phyloP scores from a whole-genome alignment of 2,888 invertebrate species.

The Aelia acuminata region DNA sequence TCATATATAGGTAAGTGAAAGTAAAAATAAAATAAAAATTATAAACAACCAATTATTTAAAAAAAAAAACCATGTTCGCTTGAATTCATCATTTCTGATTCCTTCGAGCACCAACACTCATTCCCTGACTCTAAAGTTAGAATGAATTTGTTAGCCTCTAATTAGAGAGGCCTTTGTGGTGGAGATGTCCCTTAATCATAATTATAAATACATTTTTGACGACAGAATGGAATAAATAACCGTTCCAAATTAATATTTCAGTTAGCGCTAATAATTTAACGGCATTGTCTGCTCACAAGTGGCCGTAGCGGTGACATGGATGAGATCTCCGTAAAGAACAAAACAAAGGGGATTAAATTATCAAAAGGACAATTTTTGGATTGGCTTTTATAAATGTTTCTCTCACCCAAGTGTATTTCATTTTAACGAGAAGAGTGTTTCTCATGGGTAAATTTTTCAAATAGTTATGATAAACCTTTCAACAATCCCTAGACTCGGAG shows the following conservation, averaged over 20 bases:
- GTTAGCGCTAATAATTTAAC: constrained; percentile 18
- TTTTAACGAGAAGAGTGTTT: background rate
- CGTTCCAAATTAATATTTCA: constrained; percentile 1
- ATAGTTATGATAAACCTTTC: too few relatives aligned
- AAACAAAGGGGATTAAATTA: background rate
- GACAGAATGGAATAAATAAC: background rate
- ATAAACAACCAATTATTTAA: too few relatives aligned
- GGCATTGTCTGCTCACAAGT: constrained; percentile 1
- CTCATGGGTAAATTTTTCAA: background rate
- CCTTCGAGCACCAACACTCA: background rate
- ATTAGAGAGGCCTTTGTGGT: background rate
- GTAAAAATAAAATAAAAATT: too few relatives aligned
- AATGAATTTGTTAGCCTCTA: constrained; percentile 7
- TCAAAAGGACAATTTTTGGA: background rate
- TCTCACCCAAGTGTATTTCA: background rate
- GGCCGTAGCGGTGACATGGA: background rate
- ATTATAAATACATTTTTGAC: constrained; percentile 23
- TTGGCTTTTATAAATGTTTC: background rate
- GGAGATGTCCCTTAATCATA: background rate
- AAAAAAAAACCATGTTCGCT: background rate
- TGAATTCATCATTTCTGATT: background rate
- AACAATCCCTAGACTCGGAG: too few relatives aligned
- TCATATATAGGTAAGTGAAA: too few relatives aligned
- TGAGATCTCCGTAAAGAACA: background rate
- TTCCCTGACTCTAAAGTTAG: background rate